Evolutionary conservation across 2,113 vertebrate genomes (phyloP).

Genomic region (Siniperca chuatsi): DNA sequence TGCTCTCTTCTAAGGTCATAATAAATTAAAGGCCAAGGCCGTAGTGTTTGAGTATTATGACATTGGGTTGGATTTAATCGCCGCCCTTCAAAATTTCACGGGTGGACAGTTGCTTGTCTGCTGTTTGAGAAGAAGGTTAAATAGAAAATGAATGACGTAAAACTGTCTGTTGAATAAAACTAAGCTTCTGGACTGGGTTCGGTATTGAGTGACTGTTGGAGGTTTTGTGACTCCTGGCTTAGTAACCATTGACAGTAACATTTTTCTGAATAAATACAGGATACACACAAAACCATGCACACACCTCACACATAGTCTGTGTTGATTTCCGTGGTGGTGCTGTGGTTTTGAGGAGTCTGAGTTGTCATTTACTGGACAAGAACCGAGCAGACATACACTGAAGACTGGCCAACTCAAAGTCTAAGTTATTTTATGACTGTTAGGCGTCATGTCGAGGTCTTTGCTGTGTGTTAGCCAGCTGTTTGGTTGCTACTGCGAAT

Average conservation of each 20-base stretch:
- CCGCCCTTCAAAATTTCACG: neutral
- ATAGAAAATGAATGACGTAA: neutral
- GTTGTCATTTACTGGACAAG: neutral
- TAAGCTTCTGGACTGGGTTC: neutral
- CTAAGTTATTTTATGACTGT: neutral
- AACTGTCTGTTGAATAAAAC: neutral
- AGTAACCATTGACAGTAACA: neutral
- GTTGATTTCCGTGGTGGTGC: neutral
- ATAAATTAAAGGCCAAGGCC: slow-evolving; percentile 5
- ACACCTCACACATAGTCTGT: neutral
- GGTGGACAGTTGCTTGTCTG: neutral
- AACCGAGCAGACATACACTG: neutral
- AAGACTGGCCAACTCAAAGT: neutral
- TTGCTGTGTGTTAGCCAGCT: neutral
- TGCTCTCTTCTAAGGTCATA: neutral
- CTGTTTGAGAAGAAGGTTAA: neutral
- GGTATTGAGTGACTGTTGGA: neutral
- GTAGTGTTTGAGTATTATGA: neutral
- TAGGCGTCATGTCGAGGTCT: neutral
- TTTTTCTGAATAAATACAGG: slow-evolving; percentile 12
- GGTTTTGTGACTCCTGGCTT: neutral
- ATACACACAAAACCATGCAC: neutral
- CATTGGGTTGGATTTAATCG: neutral
- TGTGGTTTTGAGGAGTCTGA: neutral
- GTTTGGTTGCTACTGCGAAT: neutral